These are phyloP conservation scores for Spilarctia lutea DNA, from an alignment of 2,888 invertebrate genomes.

Conservation along the genomic window DNA sequence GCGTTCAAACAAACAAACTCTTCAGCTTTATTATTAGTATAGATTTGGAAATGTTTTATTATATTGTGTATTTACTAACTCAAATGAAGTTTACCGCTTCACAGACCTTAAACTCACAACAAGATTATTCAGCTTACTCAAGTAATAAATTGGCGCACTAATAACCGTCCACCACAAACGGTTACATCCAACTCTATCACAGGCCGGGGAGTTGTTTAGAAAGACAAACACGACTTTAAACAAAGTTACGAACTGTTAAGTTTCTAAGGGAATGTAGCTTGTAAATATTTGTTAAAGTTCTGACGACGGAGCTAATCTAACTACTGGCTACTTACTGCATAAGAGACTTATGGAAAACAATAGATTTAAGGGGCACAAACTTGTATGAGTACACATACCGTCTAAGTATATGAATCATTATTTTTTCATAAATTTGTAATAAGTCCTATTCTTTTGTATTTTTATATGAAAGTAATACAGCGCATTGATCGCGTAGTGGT, in stretches of 20 bases:
- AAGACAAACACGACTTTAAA: slow-evolving; percentile 36
- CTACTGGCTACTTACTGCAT: neutral
- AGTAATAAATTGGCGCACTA: slow-evolving; percentile 32
- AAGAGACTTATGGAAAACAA: neutral
- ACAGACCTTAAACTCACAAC: neutral
- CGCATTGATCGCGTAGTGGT: no score
- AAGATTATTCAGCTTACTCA: neutral
- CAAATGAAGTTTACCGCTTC: neutral
- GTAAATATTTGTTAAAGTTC: slow-evolving; percentile 10
- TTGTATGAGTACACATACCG: no score
- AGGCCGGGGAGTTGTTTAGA: slow-evolving; percentile 28
- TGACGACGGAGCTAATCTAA: neutral
- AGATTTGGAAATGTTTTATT: neutral
- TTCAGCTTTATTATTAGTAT: neutral
- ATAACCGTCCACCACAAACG: slow-evolving; percentile 36
- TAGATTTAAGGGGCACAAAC: neutral
- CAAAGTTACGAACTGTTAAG: slow-evolving; percentile 29
- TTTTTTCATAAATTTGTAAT: no score
- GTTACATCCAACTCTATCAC: slow-evolving; percentile 36
- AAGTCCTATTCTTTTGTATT: no score
- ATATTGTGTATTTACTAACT: neutral
- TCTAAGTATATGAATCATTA: no score
- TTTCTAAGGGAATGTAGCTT: slow-evolving; percentile 11
- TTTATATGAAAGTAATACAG: no score
- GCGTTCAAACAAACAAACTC: no score